These are phyloP conservation scores for Gyps fulvus DNA, from an alignment of 2,113 vertebrate species.

Conservation along the genomic window DNA sequence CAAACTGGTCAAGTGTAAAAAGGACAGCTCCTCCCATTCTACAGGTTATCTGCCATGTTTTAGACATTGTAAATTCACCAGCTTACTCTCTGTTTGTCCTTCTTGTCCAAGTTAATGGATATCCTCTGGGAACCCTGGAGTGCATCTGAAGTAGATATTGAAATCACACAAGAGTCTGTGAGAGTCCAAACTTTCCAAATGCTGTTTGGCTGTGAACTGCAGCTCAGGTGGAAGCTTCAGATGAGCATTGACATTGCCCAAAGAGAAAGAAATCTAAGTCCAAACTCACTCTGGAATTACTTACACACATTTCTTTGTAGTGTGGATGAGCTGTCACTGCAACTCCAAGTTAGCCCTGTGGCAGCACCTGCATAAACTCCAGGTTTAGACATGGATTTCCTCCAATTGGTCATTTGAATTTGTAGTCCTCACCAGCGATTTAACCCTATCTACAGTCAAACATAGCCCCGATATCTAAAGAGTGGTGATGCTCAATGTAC, in stretches of 20 bases:
- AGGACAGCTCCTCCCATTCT: background rate
- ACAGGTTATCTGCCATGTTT: background rate
- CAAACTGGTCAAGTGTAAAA: background rate
- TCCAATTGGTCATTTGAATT: rapidly evolving
- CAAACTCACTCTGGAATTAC: background rate
- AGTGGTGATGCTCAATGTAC: background rate
- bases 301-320: background rate
- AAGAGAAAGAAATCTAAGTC: background rate
- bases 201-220: background rate
- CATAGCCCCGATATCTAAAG: background rate
- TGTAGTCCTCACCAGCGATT: background rate
- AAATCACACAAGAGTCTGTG: background rate
- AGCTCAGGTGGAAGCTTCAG: background rate
- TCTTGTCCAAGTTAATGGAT: background rate
- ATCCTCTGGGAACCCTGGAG: background rate
- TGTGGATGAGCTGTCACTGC: background rate
- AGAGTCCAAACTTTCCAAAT: background rate
- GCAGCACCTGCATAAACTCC: background rate
- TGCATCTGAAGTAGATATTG: background rate
- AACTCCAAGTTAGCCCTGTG: background rate
- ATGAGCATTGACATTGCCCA: background rate
- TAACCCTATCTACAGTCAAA: background rate
- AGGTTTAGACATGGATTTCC: background rate
- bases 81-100: background rate
- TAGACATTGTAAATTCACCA: background rate